Percentiles rank a stretch among this genome's conserved stretches.
phyloP scores from a whole-genome alignment of 2,888 invertebrate genomes.

The Cantharis flavilabris region DNA sequence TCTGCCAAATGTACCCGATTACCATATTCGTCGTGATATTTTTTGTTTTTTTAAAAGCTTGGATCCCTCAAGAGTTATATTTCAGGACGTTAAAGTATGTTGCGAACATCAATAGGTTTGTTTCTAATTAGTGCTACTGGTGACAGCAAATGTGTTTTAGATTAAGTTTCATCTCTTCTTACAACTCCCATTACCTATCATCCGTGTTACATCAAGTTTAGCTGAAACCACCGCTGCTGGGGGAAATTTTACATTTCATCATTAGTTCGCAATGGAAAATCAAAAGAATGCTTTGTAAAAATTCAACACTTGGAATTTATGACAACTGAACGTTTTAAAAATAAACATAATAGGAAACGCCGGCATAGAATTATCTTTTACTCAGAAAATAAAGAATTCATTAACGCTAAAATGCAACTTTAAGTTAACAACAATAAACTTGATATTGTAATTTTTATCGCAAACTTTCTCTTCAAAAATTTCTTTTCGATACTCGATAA shows the following conservation, averaged over 20 bases:
- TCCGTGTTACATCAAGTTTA: not conserved
- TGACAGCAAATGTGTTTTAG: constrained; percentile 37
- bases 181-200: not conserved
- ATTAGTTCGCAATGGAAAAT: not conserved
- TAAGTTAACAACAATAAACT: not conserved
- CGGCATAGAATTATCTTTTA: not conserved
- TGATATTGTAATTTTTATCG: not conserved
- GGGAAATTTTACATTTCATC: not conserved
- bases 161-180: constrained; percentile 22
- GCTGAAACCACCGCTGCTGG: not conserved
- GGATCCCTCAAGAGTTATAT: not conserved
- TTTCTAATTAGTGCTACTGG: constrained; percentile 40
- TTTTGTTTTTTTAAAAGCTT: not conserved
- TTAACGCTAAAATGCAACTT: not conserved
- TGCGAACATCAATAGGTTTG: constrained; percentile 31
- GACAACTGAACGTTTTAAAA: not conserved
- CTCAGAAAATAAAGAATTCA: not conserved
- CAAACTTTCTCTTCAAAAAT: constrained; percentile 23
- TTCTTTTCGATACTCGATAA: constrained; percentile 33
- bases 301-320: not conserved
- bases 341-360: not conserved
- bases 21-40: not conserved
- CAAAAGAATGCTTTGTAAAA: not conserved
- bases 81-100: constrained; percentile 7
- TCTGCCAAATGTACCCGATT: not conserved